Evolutionary conservation across 2,113 vertebrate species (phyloP), one percentile per base, ranked within the genome.

Genomic region (Triplophysa tibetana): DNA sequence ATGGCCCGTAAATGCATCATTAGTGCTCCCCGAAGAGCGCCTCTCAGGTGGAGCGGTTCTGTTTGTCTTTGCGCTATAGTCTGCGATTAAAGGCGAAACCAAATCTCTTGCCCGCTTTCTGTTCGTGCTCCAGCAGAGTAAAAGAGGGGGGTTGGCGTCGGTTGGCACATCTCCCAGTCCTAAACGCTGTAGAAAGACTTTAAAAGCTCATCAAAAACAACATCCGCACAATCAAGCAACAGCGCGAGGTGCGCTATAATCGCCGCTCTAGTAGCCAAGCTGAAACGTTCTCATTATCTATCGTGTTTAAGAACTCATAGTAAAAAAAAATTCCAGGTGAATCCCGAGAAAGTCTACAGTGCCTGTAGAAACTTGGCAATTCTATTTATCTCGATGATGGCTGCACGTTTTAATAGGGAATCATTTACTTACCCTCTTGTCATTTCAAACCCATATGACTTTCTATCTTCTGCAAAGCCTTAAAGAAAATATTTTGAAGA

Each of bases 271-370:
- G 77, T 80, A 77, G 61, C 62, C 74, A 84, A 77, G 60, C 78
- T 77, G 66, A 60, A 80, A 77, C 73, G 66, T 72, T 80, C 73
- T 83, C 78, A 77, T 83, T 83, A 83, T 68, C 73, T 79, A 72
- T 69, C 61, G 60, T 76, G 68, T 67, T 69, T 62, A 50, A 52
- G 61, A 9, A 56, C 62, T 26, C 69, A 45, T 56, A 78, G 67
- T 70, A 68, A 63, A 73, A 73, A 68, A 9, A 83, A 52, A 77
- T n/a, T 77, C 73, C 66, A 77, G 70, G 62, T 41, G 19, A 5
- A 48, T 41, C 56, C 13, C 23, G 14, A 52, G 5, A 52, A 52
- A 17, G 14, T 52, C 50, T 16, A 52, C 13, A 52, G 4, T 52
- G 50, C 13, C 3, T 4, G 1, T 5, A 52, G 50, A 14, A 16